Base-by-base conservation (phyloP, 2,888 invertebrate genomes). In the Zootermopsis nevadensis region DNA sequence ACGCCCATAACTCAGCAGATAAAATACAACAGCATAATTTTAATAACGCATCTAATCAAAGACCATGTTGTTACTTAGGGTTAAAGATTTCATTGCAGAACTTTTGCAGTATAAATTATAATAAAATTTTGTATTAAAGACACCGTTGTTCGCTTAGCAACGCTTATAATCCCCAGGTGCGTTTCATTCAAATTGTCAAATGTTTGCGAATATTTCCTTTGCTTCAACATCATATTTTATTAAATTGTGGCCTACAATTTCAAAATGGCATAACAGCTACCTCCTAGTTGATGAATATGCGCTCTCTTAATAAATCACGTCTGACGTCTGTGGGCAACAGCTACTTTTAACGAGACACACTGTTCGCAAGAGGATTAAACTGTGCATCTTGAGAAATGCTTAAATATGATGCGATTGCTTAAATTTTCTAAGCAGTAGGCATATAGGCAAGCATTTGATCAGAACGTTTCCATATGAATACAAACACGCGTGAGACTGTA, bases 191-290 rank as follows among this genome's bases (percentile, higher is more conserved):
- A 60, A 60, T 60, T 60, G n/a, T 60, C 60, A 60, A 60, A 6
- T 60, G 60, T 60, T 60, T 60, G 27, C 60, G 27, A 60, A 60
- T 60, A 60, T n/a, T 60, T 60, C 60, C 60, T 60, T 60, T 60
- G 60, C n/a, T 27, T n/a, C 27, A 27, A 60, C 60, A 60, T n/a
- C 60, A 27, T 60, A n/a, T 19, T 60, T 60, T 60, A 60, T 60
- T 60, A 60, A 60, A 60, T 27, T 27, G n/a, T 27, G 60, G n/a
- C n/a, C 60, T 27, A 27, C 7, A 60, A 27, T 60, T 60, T 60
- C 60, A 27, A 60, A 60, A 27, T 27, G 27, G 60, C n/a, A 27
- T n/a, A 27, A n/a, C n/a, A n/a, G n/a, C n/a, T 60, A n/a, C 60
- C 27, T 60, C n/a, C 8, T 15, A 27, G 60, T 60, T 60, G 60